A percentile compares a stretch with the other conserved stretches of the same genome.
phyloP scores from a whole-genome alignment of 2,797 vertebrate genomes.

The Pseudochromis fuscus region DNA sequence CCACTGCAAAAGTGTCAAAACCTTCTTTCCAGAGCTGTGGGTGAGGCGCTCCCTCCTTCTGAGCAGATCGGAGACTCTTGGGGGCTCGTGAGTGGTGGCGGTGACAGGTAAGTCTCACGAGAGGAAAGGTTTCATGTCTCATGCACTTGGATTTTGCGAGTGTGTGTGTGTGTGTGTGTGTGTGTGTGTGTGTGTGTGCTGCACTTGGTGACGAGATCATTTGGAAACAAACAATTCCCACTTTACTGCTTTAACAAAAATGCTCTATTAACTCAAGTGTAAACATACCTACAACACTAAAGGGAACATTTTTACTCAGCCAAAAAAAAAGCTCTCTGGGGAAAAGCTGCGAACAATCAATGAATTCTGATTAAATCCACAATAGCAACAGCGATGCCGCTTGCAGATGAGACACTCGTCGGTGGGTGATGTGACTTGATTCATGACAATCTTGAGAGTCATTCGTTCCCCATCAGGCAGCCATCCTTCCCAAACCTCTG shows the following conservation, averaged over 20 bases:
- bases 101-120: constrained; percentile 58
- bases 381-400: constrained; percentile 11
- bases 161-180: too few relatives aligned
- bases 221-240: constrained; percentile 50
- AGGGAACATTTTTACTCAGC: constrained; percentile 28
- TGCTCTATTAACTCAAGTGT: constrained; percentile 53
- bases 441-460: constrained; percentile 68
- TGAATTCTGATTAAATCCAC: constrained; percentile 69
- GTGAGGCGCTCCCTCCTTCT: constrained; percentile 36
- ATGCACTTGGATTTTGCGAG: constrained; percentile 32
- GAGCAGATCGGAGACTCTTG: constrained; percentile 7
- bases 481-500: constrained; percentile 63
- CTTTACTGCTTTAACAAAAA: constrained; percentile 44
- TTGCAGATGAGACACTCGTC: constrained; percentile 53
- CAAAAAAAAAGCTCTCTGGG: constrained; percentile 39
- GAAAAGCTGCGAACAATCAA: constrained; percentile 67
- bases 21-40: constrained; percentile 14
- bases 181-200: neutral
- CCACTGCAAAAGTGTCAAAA: constrained; percentile 42
- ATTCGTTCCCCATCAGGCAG: constrained; percentile 66
- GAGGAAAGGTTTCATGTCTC: constrained; percentile 46
- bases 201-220: constrained; percentile 35
- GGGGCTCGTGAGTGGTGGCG: constrained; percentile 9
- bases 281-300: constrained; percentile 20
- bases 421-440: constrained; percentile 53